phyloP scores from a whole-genome alignment of 2,888 invertebrate species.

The Galerucella pusilla region DNA sequence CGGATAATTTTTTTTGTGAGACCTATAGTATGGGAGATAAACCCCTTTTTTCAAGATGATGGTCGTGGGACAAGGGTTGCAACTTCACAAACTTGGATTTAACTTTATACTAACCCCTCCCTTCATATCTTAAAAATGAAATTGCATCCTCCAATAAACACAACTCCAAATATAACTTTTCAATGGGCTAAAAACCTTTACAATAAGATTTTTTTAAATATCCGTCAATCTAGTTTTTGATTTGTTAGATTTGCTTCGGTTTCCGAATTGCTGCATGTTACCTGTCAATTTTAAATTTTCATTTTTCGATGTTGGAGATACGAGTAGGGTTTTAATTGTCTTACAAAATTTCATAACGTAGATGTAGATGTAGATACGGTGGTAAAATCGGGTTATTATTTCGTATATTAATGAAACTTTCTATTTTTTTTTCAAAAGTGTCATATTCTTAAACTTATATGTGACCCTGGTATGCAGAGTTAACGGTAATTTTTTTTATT shows the following conservation, averaged over 20 bases:
- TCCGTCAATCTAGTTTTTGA: neutral
- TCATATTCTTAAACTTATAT: neutral
- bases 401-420: neutral
- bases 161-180: too few species aligned
- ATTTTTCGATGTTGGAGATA: neutral
- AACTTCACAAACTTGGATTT: too few species aligned
- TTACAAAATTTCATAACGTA: neutral
- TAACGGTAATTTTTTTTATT: neutral
- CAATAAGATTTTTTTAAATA: neutral
- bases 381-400: too few species aligned
- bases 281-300: neutral
- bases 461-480: neutral
- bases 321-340: neutral
- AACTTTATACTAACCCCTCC: too few species aligned
- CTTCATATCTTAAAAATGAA: too few species aligned
- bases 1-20: too few species aligned
- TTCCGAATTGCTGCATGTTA: conserved; percentile 4
- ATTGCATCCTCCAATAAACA: too few species aligned
- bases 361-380: neutral
- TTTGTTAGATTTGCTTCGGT: neutral
- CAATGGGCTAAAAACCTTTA: too few species aligned
- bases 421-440: neutral
- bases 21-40: too few species aligned
- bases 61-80: too few species aligned
- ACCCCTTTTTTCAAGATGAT: too few species aligned